Percentiles rank a stretch among this genome's conserved stretches.
Conservation (phyloP, 2,888 invertebrate genomes). For the Dolomedes plantarius region DNA sequence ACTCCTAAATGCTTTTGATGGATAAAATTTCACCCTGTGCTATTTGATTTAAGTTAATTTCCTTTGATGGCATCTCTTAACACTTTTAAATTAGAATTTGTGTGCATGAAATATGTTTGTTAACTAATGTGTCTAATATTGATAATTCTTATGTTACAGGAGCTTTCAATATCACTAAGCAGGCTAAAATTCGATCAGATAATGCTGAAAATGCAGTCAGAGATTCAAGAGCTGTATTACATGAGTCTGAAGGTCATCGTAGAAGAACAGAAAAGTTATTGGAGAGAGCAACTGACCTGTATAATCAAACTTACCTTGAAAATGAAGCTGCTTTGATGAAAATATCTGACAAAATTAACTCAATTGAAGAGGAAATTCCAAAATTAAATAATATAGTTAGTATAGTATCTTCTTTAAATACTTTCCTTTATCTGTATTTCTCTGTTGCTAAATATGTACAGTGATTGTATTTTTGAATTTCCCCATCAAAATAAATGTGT, state of each 20-base stretch:
- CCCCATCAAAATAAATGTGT: too few species aligned
- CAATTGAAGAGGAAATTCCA: slow-evolving; percentile 86
- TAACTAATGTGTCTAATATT: too few species aligned
- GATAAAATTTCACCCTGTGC: too few species aligned
- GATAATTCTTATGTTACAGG: slow-evolving; percentile 76
- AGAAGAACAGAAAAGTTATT: slow-evolving; percentile 82
- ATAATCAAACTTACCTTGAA: slow-evolving; percentile 82
- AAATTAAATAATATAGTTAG: slow-evolving; percentile 87
- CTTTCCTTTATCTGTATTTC: too few species aligned
- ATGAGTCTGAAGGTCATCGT: slow-evolving; percentile 82
- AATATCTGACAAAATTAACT: slow-evolving; percentile 82
- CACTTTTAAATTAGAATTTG: too few species aligned
- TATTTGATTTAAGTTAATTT: too few species aligned
- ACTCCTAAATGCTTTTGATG: too few species aligned
- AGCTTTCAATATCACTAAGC: slow-evolving; percentile 92
- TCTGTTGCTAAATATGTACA: too few species aligned
- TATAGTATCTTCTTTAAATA: too few species aligned
- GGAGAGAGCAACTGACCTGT: slow-evolving; percentile 81
- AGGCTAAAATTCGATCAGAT: slow-evolving; percentile 81
- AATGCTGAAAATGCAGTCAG: slow-evolving; percentile 79
- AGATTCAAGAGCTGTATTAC: slow-evolving; percentile 77
- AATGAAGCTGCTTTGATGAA: slow-evolving; percentile 85
- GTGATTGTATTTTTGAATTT: too few species aligned
- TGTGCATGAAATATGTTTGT: too few species aligned
- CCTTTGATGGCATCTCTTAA: too few species aligned